Conservation (phyloP, 92 coral and sea anemone genomes). For the Phenganax stokvisi region DNA sequence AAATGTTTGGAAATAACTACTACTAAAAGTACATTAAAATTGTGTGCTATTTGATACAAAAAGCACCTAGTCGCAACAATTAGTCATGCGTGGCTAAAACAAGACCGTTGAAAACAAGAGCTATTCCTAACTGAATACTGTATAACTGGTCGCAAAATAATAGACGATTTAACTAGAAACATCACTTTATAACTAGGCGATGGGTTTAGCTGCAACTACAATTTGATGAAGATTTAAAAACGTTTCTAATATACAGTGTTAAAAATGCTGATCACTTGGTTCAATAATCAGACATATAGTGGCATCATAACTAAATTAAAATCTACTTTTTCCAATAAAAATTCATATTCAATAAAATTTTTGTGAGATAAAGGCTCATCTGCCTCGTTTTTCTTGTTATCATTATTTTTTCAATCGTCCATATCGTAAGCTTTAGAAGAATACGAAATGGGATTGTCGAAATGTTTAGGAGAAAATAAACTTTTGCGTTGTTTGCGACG, state of each 20-base stretch:
- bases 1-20: background rate
- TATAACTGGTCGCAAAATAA: too few relatives aligned
- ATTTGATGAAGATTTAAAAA: too few relatives aligned
- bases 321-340: background rate
- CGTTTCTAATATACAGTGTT: too few relatives aligned
- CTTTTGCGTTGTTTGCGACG: slow-evolving; percentile 45
- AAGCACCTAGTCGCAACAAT: background rate
- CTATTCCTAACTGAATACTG: too few relatives aligned
- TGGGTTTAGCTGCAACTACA: too few relatives aligned
- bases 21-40: background rate
- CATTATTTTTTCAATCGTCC: slow-evolving; percentile 18
- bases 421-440: slow-evolving; percentile 40
- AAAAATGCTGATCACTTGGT: too few relatives aligned
- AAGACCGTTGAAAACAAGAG: too few relatives aligned
- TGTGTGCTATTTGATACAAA: too few relatives aligned
- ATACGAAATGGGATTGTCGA: slow-evolving; percentile 67
- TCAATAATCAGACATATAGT: too few relatives aligned
- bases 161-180: too few relatives aligned
- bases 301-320: too few relatives aligned
- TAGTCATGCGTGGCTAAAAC: background rate
- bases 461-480: slow-evolving; percentile 54
- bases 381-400: background rate
- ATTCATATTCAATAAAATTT: background rate
- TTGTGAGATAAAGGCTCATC: background rate
- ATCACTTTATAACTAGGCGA: too few relatives aligned